Evolutionary conservation across 2,113 vertebrate species (phyloP).

Genomic region (Cochlearius cochlearius): DNA sequence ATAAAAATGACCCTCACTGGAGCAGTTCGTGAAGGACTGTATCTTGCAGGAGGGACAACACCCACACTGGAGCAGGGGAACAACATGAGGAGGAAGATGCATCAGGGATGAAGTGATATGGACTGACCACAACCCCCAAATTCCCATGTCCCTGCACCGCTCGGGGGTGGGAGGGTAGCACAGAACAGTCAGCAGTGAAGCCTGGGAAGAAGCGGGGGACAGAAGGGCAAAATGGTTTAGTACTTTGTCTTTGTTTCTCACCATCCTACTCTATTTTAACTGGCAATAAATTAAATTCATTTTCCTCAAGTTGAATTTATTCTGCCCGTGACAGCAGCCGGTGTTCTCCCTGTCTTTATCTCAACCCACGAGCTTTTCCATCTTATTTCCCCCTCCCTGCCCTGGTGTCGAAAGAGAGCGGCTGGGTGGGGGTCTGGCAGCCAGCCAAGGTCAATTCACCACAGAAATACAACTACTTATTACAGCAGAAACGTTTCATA

Average conservation of each 20-base stretch:
- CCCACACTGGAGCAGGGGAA: not conserved
- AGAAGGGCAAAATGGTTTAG: not conserved
- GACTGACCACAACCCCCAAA: not conserved
- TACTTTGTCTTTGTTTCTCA: not conserved
- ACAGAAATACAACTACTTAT: not conserved
- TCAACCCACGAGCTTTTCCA: not conserved
- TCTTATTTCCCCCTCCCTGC: not conserved
- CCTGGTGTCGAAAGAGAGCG: not conserved
- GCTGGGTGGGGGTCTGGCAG: not conserved
- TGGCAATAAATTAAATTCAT: not conserved
- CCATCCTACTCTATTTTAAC: not conserved
- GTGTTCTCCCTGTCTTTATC: not conserved
- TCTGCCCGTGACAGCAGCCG: not conserved
- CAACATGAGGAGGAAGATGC: not conserved
- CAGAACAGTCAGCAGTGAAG: not conserved
- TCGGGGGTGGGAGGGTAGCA: fast-evolving
- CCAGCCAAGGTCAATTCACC: not conserved
- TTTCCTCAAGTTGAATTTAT: not conserved
- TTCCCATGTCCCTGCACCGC: no score
- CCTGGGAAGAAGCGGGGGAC: fast-evolving
- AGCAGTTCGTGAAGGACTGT: not conserved
- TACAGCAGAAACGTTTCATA: not conserved
- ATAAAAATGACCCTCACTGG: no score
- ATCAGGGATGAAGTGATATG: not conserved
- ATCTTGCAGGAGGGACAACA: not conserved